Percentiles rank a stretch among this genome's conserved stretches.
Conservation (phyloP, 2,888 invertebrate species). For the Aspidiotus destructor region DNA sequence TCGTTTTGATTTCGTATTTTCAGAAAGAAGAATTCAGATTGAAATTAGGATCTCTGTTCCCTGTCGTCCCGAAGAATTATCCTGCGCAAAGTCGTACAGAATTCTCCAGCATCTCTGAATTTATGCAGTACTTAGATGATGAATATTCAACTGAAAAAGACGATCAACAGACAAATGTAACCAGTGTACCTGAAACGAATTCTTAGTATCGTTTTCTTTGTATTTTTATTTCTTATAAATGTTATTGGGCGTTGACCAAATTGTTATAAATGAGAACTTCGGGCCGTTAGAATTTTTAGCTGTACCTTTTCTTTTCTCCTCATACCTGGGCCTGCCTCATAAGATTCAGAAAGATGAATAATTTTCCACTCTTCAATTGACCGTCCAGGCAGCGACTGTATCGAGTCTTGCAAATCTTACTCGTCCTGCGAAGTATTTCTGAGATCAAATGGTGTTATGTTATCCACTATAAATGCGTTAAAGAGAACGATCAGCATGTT, state of each 20-base stretch:
- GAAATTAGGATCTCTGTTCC: slow-evolving; percentile 68
- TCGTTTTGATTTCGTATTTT: slow-evolving; percentile 37
- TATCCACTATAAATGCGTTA: too few relatives aligned
- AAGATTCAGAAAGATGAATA: too few relatives aligned
- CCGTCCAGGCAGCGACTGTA: too few relatives aligned
- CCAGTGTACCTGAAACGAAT: neutral
- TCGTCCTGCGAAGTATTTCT: too few relatives aligned
- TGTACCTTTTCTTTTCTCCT: too few relatives aligned
- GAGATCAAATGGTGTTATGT: too few relatives aligned
- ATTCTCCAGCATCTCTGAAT: slow-evolving; percentile 72
- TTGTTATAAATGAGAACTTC: too few relatives aligned
- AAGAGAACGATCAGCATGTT: too few relatives aligned
- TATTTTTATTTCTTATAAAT: neutral
- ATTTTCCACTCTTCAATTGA: too few relatives aligned
- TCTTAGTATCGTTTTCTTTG: neutral
- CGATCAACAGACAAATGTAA: slow-evolving; percentile 3
- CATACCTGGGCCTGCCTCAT: too few relatives aligned
- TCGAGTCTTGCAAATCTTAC: too few relatives aligned
- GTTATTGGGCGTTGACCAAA: neutral
- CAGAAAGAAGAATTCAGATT: slow-evolving; percentile 72
- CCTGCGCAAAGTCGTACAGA: slow-evolving; percentile 75
- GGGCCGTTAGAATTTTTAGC: too few relatives aligned
- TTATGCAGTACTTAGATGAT: slow-evolving; percentile 64
- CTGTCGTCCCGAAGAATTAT: slow-evolving; percentile 64
- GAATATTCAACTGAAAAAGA: slow-evolving; percentile 40